Conservation (phyloP, 1,140 invertebrate species). For the Cherax quadricarinatus region DNA sequence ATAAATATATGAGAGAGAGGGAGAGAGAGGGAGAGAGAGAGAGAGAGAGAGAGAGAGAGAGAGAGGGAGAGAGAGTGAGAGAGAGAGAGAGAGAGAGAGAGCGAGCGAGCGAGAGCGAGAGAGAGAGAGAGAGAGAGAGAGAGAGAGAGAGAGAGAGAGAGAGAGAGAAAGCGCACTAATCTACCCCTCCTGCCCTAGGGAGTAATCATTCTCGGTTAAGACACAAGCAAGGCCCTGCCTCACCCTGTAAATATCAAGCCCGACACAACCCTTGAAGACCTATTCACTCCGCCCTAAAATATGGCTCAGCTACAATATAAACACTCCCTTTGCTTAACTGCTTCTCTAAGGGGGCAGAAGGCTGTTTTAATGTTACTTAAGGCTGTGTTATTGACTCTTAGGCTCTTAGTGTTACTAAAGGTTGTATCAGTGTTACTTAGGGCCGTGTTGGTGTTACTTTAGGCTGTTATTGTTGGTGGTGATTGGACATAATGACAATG, state of each 20-base stretch:
- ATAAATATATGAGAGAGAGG: no score
- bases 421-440: no score
- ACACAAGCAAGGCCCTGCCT: constrained; percentile 25
- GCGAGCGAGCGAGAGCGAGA: background rate
- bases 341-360: background rate
- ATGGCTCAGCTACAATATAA: constrained; percentile 44
- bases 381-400: no score
- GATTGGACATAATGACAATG: no score
- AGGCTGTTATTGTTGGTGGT: background rate
- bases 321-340: background rate
- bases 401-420: no score
- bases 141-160: background rate
- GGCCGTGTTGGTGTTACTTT: background rate
- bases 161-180: background rate
- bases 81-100: background rate
- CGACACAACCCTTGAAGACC: constrained; percentile 25
- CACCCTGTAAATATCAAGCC: constrained; percentile 36
- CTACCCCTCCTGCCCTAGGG: background rate
- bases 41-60: no score
- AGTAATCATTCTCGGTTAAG: constrained; percentile 20
- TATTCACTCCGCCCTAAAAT: constrained; percentile 45
- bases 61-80: no score
- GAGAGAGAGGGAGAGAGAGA: no score
- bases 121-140: background rate
- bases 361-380: no score